Conservation (phyloP, 35 echinoderm and acorn worm genomes). For the Apostichopus parvimensis region DNA sequence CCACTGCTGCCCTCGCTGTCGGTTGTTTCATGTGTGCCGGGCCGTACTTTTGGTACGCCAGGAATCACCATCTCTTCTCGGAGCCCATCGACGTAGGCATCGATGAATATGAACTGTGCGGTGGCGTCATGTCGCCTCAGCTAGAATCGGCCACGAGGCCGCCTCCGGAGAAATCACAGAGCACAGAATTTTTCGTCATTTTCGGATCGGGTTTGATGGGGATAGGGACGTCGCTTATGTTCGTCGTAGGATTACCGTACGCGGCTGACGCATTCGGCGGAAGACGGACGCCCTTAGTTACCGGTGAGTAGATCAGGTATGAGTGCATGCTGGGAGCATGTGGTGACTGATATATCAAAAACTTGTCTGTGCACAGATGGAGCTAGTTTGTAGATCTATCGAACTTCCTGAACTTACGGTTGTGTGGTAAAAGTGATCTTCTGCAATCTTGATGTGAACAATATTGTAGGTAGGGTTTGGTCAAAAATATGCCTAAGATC, state of each 20-base stretch:
- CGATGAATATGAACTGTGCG: constrained; percentile 37
- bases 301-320: constrained; percentile 20
- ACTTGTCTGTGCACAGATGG: no score
- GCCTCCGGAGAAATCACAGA: neutral
- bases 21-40: constrained; percentile 44
- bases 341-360: neutral
- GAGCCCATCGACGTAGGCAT: neutral
- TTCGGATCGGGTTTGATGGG: constrained; percentile 46
- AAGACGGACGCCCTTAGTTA: constrained; percentile 22
- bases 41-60: constrained; percentile 43
- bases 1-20: constrained; percentile 5
- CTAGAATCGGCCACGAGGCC: neutral
- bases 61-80: constrained; percentile 16
- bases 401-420: no score
- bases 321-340: neutral
- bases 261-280: constrained; percentile 30
- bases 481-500: no score
- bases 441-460: no score
- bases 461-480: no score
- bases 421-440: no score
- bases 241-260: constrained; percentile 38
- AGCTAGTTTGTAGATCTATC: no score
- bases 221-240: constrained; percentile 26
- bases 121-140: neutral
- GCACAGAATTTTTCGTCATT: constrained; percentile 37